Conservation (phyloP, 2,113 vertebrate genomes). For the Lichenostomus cassidix region DNA sequence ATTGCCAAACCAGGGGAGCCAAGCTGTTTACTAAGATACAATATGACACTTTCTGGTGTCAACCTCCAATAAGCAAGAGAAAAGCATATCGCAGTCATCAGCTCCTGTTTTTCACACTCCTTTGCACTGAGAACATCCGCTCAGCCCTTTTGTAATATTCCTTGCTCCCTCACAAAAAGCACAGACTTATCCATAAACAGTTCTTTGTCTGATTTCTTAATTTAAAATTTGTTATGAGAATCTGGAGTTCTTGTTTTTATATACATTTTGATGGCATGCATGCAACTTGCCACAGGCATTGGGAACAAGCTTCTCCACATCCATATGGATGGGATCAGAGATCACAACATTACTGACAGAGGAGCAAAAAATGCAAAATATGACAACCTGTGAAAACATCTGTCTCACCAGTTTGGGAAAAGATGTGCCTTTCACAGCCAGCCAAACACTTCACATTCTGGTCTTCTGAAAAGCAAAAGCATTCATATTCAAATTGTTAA, state of each 20-base stretch:
- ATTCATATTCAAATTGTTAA: background rate
- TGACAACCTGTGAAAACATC: constrained; percentile 54
- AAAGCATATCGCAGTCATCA: background rate
- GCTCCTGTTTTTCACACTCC: background rate
- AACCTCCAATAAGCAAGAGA: background rate
- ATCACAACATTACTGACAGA: constrained; percentile 20
- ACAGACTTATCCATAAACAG: background rate
- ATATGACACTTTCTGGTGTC: background rate
- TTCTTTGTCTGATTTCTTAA: background rate
- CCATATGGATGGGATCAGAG: constrained; percentile 49
- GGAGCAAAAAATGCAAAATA: background rate
- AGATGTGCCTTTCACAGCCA: constrained; percentile 19
- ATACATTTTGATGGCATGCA: background rate
- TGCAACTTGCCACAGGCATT: background rate
- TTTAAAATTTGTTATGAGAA: background rate
- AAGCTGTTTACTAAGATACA: background rate
- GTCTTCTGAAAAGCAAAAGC: constrained; percentile 6
- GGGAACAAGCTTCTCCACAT: background rate
- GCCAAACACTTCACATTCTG: background rate
- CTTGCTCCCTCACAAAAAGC: background rate
- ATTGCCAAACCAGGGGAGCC: background rate
- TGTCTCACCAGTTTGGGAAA: constrained; percentile 20
- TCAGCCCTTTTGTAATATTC: background rate
- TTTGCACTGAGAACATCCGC: background rate
- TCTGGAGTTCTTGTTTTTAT: background rate